phyloP scores from a whole-genome alignment of 1,140 invertebrate genomes.

The Odontomachus brunneus region DNA sequence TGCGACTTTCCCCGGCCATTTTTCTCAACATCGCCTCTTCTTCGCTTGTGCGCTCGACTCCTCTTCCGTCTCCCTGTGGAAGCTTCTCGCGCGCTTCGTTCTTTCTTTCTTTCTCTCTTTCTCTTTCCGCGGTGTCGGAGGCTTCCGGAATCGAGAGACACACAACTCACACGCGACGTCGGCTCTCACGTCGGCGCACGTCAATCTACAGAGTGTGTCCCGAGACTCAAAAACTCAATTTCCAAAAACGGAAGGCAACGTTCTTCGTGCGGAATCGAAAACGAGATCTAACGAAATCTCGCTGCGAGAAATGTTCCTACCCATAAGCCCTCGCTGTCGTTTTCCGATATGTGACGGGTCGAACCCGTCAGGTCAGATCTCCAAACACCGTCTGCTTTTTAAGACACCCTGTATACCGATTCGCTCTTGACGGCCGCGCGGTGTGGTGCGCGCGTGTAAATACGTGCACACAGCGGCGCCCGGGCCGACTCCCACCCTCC shows the following conservation, averaged over 20 bases:
- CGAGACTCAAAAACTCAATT: background rate
- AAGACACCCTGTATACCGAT: conserved; percentile 26
- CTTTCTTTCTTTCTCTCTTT: background rate
- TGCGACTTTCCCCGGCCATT: background rate
- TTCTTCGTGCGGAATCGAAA: too few relatives aligned
- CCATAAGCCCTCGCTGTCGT: too few relatives aligned
- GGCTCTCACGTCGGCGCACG: background rate
- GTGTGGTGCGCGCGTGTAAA: conserved; percentile 29
- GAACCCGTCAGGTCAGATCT: background rate
- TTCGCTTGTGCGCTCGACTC: too few relatives aligned
- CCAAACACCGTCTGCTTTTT: background rate
- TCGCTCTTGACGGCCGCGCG: background rate
- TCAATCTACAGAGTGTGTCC: conserved; percentile 24
- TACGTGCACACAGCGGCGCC: conserved; percentile 36
- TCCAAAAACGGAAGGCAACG: too few relatives aligned
- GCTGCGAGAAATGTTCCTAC: too few relatives aligned
- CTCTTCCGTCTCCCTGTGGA: background rate
- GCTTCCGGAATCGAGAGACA: conserved; percentile 36
- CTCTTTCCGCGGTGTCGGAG: background rate
- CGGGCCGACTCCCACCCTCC: conserved; percentile 49
- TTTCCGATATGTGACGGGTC: too few relatives aligned
- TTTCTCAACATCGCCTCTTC: background rate
- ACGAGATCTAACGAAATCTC: too few relatives aligned
- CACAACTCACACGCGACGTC: conserved; percentile 39
- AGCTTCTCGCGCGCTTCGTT: background rate